phyloP scores from a whole-genome alignment of 2,888 invertebrate species.

The Stegophylla sp. region DNA sequence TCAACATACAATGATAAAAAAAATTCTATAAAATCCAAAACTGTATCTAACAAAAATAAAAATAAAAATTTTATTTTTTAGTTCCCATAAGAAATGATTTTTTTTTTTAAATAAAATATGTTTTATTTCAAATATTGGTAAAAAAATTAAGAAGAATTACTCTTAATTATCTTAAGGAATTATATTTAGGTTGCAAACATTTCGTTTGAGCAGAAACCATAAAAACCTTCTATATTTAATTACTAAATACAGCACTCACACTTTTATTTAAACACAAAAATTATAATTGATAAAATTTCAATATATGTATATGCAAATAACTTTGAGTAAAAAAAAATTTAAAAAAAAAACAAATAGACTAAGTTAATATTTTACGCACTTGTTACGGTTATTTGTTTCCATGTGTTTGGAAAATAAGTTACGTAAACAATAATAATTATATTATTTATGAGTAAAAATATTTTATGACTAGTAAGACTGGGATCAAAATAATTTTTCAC shows the following conservation, averaged over 20 bases:
- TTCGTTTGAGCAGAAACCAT: slow-evolving; percentile 32
- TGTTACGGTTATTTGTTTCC: slow-evolving; percentile 17
- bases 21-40: too few relatives aligned
- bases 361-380: slow-evolving; percentile 5
- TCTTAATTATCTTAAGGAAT: too few relatives aligned
- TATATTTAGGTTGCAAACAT: neutral
- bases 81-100: too few relatives aligned
- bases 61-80: too few relatives aligned
- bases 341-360: slow-evolving; percentile 30
- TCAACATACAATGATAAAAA: too few relatives aligned
- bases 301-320: slow-evolving; percentile 2
- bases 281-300: slow-evolving; percentile 36
- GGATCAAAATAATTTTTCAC: slow-evolving; percentile 49
- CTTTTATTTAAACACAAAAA: slow-evolving; percentile 35
- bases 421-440: slow-evolving; percentile 27
- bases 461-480: slow-evolving; percentile 56
- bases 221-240: neutral
- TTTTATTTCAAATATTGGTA: too few relatives aligned
- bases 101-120: too few relatives aligned
- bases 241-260: slow-evolving; percentile 26
- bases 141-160: too few relatives aligned
- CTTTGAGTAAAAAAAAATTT: neutral
- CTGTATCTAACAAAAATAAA: too few relatives aligned
- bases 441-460: slow-evolving; percentile 42
- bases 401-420: slow-evolving; percentile 46